Percentiles rank a stretch among this genome's conserved stretches.
phyloP scores from a whole-genome alignment of 37 sponge, comb jelly and placozoan genomes.

The Geodia barretti region DNA sequence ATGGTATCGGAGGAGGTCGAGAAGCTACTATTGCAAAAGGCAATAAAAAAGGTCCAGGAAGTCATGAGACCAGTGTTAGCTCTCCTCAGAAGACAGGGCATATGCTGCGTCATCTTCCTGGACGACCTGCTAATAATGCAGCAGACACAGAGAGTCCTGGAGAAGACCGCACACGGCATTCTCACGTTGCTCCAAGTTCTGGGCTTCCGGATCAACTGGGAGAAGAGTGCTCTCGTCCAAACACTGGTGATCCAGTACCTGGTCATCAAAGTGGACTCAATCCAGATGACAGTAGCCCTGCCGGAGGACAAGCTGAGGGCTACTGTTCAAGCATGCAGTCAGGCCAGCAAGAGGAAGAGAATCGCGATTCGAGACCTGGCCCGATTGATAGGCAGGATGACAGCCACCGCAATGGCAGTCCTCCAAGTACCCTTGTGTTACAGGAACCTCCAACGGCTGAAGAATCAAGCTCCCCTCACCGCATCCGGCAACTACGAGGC shows the following conservation, averaged over 20 bases:
- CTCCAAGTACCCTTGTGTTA: constrained; percentile 11
- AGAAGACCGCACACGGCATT: no score
- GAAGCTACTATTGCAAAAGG: no score
- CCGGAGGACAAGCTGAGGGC: constrained; percentile 18
- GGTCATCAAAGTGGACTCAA: constrained; percentile 28
- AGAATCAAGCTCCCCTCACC: not conserved
- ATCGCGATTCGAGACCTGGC: constrained; percentile 10
- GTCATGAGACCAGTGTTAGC: constrained; percentile 46
- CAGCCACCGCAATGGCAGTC: constrained; percentile 20
- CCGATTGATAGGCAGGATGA: constrained; percentile 23
- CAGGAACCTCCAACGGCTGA: constrained; percentile 25
- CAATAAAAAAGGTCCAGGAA: no score
- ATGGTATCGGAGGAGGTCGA: no score
- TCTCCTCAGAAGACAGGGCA: constrained; percentile 14
- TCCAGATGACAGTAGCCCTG: constrained; percentile 22
- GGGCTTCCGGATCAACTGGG: constrained; percentile 46
- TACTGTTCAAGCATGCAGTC: not conserved
- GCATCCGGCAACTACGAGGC: constrained; percentile 26
- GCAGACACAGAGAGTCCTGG: constrained; percentile 23
- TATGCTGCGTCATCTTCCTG: constrained; percentile 23
- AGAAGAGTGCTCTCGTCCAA: constrained; percentile 24
- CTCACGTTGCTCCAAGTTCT: no score
- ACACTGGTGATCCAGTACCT: constrained; percentile 39
- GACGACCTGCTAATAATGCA: constrained; percentile 56
- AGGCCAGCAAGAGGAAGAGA: not conserved